A percentile compares a stretch with the other conserved stretches of the same genome.
Evolutionary conservation across 1,140 invertebrate genomes (phyloP).

Genomic region (Drosophila sturtevanti): DNA sequence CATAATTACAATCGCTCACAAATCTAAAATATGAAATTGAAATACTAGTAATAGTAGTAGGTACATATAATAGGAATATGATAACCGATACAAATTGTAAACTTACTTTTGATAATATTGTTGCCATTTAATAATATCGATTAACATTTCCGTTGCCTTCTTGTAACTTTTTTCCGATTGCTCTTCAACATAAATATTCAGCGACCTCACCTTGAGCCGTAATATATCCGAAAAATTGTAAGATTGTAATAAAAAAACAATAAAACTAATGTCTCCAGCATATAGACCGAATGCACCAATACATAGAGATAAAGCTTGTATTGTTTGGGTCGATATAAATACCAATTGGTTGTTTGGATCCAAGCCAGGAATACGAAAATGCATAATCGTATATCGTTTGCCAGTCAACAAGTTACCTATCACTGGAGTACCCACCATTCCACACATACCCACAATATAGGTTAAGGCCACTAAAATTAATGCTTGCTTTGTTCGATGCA

Average conservation of each 20-base stretch:
- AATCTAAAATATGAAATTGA: conserved; percentile 25
- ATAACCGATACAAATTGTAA: too few relatives aligned
- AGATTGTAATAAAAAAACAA: conserved; percentile 36
- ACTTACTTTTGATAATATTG: conserved; percentile 43
- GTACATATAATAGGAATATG: too few relatives aligned
- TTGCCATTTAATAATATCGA: conserved; percentile 49
- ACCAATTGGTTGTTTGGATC: conserved; percentile 34
- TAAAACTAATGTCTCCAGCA: conserved; percentile 44
- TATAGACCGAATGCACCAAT: conserved; percentile 45
- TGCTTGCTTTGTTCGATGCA: background rate
- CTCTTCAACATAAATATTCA: conserved; percentile 22
- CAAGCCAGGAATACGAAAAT: conserved; percentile 47
- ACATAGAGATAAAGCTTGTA: conserved; percentile 4
- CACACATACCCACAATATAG: conserved; percentile 7
- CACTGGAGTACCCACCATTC: conserved; percentile 20
- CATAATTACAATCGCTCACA: conserved; percentile 28
- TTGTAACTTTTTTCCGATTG: background rate
- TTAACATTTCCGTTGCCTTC: conserved; percentile 7
- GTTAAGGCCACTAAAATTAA: conserved; percentile 13
- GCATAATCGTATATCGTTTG: conserved; percentile 23
- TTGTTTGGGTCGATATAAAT: conserved; percentile 21
- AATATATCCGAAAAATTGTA: conserved; percentile 46
- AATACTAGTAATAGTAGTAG: background rate
- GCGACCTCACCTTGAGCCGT: conserved; percentile 25
- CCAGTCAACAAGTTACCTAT: background rate